Conservation (phyloP, 2,888 invertebrate species). For the Limnephilus rhombicus region DNA sequence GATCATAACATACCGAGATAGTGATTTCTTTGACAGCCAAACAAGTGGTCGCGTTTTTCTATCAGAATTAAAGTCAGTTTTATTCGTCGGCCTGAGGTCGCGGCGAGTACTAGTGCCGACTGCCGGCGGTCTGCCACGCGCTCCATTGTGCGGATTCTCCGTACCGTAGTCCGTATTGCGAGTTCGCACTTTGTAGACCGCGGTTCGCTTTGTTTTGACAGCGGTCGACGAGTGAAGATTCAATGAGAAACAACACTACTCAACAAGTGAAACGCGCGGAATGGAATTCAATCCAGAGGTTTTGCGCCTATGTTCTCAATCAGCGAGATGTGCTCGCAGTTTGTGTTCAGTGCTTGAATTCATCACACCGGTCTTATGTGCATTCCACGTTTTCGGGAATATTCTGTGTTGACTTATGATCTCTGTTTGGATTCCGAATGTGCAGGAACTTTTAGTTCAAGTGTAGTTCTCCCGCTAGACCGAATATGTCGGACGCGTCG, state of each 20-base stretch:
- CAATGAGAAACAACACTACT: slow-evolving; percentile 31
- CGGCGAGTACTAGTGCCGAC: slow-evolving; percentile 25
- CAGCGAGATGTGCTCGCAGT: not conserved
- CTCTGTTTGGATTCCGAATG: not conserved
- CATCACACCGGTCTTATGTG: slow-evolving; percentile 4
- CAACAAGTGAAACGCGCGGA: slow-evolving; percentile 42
- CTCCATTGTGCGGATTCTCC: slow-evolving; percentile 33
- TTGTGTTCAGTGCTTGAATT: slow-evolving; percentile 8
- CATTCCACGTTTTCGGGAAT: slow-evolving; percentile 14
- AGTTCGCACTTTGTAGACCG: slow-evolving; percentile 44
- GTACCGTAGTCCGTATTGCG: slow-evolving; percentile 36
- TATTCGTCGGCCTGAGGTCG: slow-evolving; percentile 49
- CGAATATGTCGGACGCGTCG: slow-evolving; percentile 61
- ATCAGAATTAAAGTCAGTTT: slow-evolving; percentile 50
- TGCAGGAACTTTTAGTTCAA: not conserved
- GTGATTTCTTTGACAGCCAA: slow-evolving; percentile 37
- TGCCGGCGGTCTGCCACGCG: slow-evolving; percentile 27
- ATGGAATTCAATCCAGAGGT: slow-evolving; percentile 37
- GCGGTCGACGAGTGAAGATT: slow-evolving; percentile 16
- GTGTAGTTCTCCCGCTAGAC: slow-evolving; percentile 3
- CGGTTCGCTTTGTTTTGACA: slow-evolving; percentile 56
- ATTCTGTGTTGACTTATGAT: slow-evolving; percentile 13
- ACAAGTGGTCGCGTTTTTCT: slow-evolving; percentile 57
- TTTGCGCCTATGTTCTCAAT: slow-evolving; percentile 9
- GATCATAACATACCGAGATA: slow-evolving; percentile 39